A percentile compares a stretch with the other conserved stretches of the same genome.
Evolutionary conservation across 2,888 invertebrate genomes (phyloP).

Genomic region (Idaea straminata): DNA sequence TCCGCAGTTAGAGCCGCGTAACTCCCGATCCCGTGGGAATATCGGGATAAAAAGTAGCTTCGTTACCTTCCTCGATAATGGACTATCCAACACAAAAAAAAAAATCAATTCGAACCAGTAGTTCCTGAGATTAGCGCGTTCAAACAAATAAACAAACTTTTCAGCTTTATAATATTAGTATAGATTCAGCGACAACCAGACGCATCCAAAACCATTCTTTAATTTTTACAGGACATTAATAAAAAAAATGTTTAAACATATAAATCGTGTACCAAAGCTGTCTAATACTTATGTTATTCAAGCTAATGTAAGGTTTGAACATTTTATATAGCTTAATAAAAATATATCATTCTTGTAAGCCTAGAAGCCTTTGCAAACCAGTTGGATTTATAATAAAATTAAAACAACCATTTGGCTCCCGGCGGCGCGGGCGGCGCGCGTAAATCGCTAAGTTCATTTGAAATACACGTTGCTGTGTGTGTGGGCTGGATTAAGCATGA

Average conservation of each 20-base stretch:
- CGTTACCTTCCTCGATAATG: no score
- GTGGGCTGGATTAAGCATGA: not conserved
- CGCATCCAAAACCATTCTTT: no score
- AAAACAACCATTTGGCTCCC: not conserved
- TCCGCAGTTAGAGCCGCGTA: no score
- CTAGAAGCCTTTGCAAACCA: slow-evolving; percentile 1
- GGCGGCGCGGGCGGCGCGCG: not conserved
- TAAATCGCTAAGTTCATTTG: slow-evolving; percentile 1
- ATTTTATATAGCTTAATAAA: not conserved
- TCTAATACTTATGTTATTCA: not conserved
- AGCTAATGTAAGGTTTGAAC: not conserved
- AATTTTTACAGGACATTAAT: no score
- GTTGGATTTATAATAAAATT: not conserved
- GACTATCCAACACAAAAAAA: no score
- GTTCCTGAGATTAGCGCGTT: no score
- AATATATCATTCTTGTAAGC: not conserved
- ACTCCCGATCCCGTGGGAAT: no score
- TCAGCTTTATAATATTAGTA: no score
- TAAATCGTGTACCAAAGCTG: not conserved
- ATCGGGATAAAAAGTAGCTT: no score
- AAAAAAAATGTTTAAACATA: not conserved
- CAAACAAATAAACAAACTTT: no score
- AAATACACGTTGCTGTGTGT: not conserved
- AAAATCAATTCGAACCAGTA: no score
- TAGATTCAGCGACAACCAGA: no score